Evolutionary conservation across 2,888 invertebrate species (phyloP).

Genomic region (Heteromyza rotundicornis): DNA sequence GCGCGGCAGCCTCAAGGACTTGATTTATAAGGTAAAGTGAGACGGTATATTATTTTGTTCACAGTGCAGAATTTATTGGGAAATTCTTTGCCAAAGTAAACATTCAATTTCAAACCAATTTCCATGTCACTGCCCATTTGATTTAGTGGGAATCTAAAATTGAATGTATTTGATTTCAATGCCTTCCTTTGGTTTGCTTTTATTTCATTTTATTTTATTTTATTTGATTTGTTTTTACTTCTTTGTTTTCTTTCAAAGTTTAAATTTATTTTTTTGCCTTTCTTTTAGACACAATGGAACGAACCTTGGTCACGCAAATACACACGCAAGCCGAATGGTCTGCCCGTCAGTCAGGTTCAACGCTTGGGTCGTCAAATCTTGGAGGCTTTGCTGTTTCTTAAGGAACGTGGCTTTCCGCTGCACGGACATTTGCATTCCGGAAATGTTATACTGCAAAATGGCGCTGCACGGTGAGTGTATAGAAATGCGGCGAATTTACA

Average conservation of each 20-base stretch:
- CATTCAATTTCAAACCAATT: too few relatives aligned
- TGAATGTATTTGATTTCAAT: too few relatives aligned
- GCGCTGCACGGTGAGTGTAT: constrained; percentile 78
- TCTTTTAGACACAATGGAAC: constrained; percentile 68
- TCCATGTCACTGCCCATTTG: too few relatives aligned
- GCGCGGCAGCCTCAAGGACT: constrained; percentile 85
- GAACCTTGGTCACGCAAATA: constrained; percentile 83
- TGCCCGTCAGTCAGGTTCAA: constrained; percentile 81
- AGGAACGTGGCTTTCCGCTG: constrained; percentile 84
- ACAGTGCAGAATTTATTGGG: too few relatives aligned
- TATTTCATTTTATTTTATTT: too few relatives aligned
- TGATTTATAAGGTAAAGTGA: constrained; percentile 87
- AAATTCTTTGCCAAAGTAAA: too few relatives aligned
- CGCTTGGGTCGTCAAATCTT: constrained; percentile 86
- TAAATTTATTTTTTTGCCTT: background rate
- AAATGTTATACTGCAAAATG: constrained; percentile 90
- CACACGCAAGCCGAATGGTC: constrained; percentile 70
- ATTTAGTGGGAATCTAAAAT: too few relatives aligned
- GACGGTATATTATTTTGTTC: constrained; percentile 24
- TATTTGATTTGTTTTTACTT: too few relatives aligned
- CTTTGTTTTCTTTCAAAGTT: too few relatives aligned
- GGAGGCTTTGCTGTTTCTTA: constrained; percentile 84
- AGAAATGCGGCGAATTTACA: too few relatives aligned
- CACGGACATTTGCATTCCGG: constrained; percentile 88
- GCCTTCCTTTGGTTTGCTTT: too few relatives aligned